Conservation (phyloP, 2,888 invertebrate genomes). For the Bellardia pandia region DNA sequence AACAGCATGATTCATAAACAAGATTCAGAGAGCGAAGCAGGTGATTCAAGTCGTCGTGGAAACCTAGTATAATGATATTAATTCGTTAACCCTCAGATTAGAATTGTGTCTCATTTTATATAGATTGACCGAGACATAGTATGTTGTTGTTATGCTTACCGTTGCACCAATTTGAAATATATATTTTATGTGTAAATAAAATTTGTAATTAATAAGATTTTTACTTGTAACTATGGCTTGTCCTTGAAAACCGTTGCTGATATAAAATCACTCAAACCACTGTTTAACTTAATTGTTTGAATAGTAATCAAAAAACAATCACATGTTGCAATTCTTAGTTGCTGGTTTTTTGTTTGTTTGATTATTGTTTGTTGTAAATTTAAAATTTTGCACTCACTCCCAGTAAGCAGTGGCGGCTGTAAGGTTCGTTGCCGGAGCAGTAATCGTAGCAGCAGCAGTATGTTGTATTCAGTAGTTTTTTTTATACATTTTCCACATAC, state of each 20-base stretch:
- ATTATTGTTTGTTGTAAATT: constrained; percentile 41
- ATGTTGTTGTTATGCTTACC: not conserved
- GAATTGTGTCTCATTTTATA: not conserved
- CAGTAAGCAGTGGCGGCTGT: constrained; percentile 10
- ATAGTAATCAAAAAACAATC: constrained; percentile 71
- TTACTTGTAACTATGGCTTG: constrained; percentile 17
- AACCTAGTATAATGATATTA: too few relatives aligned
- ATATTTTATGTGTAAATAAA: not conserved
- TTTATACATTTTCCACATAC: constrained; percentile 41
- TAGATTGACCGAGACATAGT: not conserved
- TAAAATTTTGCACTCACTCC: constrained; percentile 58
- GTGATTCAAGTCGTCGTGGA: too few relatives aligned
- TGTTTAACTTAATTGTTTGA: constrained; percentile 60
- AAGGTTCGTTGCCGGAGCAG: constrained; percentile 2
- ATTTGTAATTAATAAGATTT: constrained; percentile 48
- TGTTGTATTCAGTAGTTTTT: not conserved
- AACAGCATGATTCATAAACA: too few relatives aligned
- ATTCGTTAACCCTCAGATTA: not conserved
- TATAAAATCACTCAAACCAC: constrained; percentile 52
- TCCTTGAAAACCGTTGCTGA: constrained; percentile 40
- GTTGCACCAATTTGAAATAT: constrained; percentile 4
- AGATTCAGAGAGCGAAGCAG: too few relatives aligned
- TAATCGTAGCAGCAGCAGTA: constrained; percentile 16
- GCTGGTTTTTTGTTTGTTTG: constrained; percentile 22
- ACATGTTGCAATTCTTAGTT: constrained; percentile 73